A percentile compares a stretch with the other conserved stretches of the same genome.
Evolutionary conservation across 2,797 vertebrate species (phyloP).

Genomic region (Sebastes cheni): DNA sequence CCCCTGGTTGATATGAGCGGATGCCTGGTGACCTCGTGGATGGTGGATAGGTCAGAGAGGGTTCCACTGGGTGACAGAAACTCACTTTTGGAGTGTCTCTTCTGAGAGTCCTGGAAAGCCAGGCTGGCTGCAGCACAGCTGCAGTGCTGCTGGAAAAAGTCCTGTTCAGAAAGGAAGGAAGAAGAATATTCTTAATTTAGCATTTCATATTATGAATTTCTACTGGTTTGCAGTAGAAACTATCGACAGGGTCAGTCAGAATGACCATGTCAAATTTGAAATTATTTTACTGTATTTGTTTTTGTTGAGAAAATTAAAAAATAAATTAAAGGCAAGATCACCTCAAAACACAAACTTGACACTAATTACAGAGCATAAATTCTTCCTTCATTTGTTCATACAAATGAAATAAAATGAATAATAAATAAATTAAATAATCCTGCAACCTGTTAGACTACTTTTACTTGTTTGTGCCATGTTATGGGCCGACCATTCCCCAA

Average conservation of each 20-base stretch:
- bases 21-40: conserved; percentile 83
- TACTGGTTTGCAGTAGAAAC: neutral
- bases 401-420: neutral
- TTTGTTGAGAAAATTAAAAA: too few species aligned
- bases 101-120: conserved; percentile 78
- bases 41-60: conserved; percentile 87
- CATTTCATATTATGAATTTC: neutral
- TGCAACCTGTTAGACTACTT: too few species aligned
- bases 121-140: conserved; percentile 85
- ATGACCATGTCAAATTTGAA: too few species aligned
- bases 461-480: too few species aligned
- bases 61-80: conserved; percentile 80
- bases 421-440: too few species aligned
- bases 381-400: too few species aligned
- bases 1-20: conserved; percentile 57
- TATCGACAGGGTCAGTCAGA: too few species aligned
- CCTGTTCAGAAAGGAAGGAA: conserved; percentile 70
- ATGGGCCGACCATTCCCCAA: too few species aligned
- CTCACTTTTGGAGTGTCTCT: conserved; percentile 76
- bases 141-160: conserved; percentile 86
- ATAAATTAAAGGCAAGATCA: too few species aligned
- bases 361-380: too few species aligned
- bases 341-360: too few species aligned
- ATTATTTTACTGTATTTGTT: neutral
- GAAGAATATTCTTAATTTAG: neutral